Evolutionary conservation across 2,888 invertebrate species (phyloP), one percentile per base, ranked within the genome.

Genomic region (Cryptus viduatorius): DNA sequence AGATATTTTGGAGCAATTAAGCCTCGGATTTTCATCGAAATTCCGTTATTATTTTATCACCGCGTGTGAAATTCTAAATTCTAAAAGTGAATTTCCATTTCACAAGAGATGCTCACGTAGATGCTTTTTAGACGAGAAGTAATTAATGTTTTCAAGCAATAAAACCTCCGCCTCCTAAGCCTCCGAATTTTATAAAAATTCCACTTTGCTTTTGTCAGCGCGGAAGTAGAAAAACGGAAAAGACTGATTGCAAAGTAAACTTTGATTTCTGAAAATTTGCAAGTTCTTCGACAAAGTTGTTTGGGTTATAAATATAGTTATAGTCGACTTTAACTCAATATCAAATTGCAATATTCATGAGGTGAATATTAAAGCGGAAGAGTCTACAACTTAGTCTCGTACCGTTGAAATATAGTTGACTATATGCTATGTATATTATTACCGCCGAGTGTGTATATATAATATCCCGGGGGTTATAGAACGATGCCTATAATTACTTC

Each of bases 351-450:
- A 79, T 79, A 75, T 72, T 73, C 79, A 61, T 67, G 82, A 73
- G 73, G 79, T 75, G 68, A 61, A 79, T 79, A 64, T 64, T 83
- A 78, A 83, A 78, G 82, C 73, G 44, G 73, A 79, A 75, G 75
- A 68, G 50, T 48, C 61, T 64, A 75, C 48, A 65, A 56, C 56
- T 71, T n/a, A 71, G 31, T 48, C 44, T 69, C 44, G 29, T 72
- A 61, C 37, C 24, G 46, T 37, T 48, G 10, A 16, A 37, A 53
- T 42, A 68, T 10, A 61, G 56, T 46, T 44, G 24, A 12, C 19
- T 5, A 44, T 14, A 16, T 16, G 19, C 59, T 64, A 69, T 69
- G 31, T 46, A 16, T 56, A 71, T 19, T 19, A 37, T 67, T 48
- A 46, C 46, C 14, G 48, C n/a, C n/a, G n/a, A n/a, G n/a, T n/a